Evolutionary conservation across 2,797 vertebrate genomes (phyloP), one percentile per base, ranked within the genome.

Genomic region (Clarias platycephalus): DNA sequence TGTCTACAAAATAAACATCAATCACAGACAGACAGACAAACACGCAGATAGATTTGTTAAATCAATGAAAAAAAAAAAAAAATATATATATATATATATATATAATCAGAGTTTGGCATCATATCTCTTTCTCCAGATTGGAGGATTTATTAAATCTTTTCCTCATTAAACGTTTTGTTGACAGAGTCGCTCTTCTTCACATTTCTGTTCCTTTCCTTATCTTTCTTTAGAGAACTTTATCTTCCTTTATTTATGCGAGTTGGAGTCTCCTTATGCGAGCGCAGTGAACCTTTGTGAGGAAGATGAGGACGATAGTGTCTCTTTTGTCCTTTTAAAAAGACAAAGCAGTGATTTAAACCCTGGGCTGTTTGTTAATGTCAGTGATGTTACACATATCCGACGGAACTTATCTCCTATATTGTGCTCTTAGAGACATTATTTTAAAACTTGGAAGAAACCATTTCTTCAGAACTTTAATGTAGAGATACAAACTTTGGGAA

Each of bases 221-320:
- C 5, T 31, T 66, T 64, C n/a, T 66, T 66, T 66, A 66, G 62
- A 16, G 15, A 66, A 66, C 62, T 18, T 18, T 67, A 3, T 26
- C 12, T 13, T 31, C 28, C 63, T 16, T 64, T n/a, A 6, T 6
- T 34, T 7, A 67, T 6, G 4, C 26, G 16, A 67, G 64, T 8
- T 31, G 7, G 64, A 67, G 18, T 16, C 55, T 20, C 18, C 18
- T 16, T 57, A 5, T 16, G 55, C 63, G 28, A 31, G 26, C 15
- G 5, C 9, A 13, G 6, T 18, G 28, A 66, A 10, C 62, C 62
- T 28, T 60, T 2, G n/a, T 63, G 62, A 26, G 26, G 15, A 82
- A 66, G 64, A 58, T 58, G 72, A 82, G 44, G 22, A 60, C n/a
- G 66, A 71, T 83, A 83, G 44, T 60, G 67, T 83, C 49, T 77